A percentile compares a stretch with the other conserved stretches of the same genome.
These are phyloP conservation scores for Pseudomyrmex sp. DNA, from an alignment of 1,140 invertebrate species.

Conservation along the genomic window DNA sequence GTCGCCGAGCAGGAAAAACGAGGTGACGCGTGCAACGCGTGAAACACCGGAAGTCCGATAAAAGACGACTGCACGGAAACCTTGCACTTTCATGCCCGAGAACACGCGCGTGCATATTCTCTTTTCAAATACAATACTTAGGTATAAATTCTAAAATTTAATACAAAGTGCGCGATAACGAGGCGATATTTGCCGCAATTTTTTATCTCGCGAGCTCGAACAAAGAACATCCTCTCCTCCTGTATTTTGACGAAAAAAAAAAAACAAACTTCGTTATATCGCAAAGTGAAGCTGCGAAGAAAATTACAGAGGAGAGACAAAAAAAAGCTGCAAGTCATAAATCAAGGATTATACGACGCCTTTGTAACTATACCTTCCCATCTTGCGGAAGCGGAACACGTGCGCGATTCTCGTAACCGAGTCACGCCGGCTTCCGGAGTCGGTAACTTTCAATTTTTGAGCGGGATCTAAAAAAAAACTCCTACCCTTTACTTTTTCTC, in stretches of 20 bases:
- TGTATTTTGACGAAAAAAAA: neutral
- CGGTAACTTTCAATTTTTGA: neutral
- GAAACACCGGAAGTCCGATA: constrained; percentile 56
- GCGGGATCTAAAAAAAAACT: neutral
- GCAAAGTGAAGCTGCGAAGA: too few relatives aligned
- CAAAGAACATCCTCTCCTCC: neutral
- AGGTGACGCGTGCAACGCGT: constrained; percentile 9
- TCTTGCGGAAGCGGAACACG: constrained; percentile 3
- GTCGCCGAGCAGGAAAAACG: neutral
- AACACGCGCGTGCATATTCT: neutral
- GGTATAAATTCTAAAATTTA: too few relatives aligned
- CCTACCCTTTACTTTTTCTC: neutral
- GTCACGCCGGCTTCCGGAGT: neutral
- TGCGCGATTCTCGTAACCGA: neutral
- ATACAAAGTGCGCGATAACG: too few relatives aligned
- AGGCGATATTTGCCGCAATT: too few relatives aligned
- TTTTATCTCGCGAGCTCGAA: neutral
- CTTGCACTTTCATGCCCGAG: constrained; percentile 9
- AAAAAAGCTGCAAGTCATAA: neutral
- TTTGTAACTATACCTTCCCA: constrained; percentile 18
- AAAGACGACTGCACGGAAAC: constrained; percentile 19
- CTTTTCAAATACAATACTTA: too few relatives aligned
- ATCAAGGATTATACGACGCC: constrained; percentile 14
- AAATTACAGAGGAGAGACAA: neutral
- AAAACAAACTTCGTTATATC: neutral